Evolutionary conservation across 2,113 vertebrate species (phyloP).

Genomic region (Sclerurus mexicanus): DNA sequence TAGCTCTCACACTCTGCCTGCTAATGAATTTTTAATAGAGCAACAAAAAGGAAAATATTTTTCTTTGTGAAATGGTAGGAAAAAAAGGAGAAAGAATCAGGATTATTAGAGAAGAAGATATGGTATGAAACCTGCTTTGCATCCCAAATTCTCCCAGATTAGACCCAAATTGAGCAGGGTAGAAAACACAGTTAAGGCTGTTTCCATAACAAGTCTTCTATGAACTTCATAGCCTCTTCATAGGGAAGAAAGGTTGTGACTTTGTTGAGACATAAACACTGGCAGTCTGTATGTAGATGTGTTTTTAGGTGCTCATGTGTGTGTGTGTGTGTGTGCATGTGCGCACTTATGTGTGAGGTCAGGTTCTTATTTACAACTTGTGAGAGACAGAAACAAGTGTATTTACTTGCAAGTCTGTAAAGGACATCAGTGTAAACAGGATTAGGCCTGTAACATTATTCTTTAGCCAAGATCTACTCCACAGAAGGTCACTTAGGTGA

Average conservation of each 20-base stretch:
- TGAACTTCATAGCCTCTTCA: background rate
- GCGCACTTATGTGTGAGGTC: background rate
- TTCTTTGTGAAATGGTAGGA: background rate
- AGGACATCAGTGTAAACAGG: constrained; percentile 23
- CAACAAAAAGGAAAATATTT: background rate
- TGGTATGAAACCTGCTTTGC: background rate
- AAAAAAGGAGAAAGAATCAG: background rate
- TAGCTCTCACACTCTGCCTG: background rate
- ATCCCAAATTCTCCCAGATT: background rate
- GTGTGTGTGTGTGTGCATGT: too few relatives aligned
- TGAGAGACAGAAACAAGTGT: constrained; percentile 17
- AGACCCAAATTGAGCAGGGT: background rate
- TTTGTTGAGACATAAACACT: background rate
- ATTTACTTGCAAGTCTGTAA: constrained; percentile 17
- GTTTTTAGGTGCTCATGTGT: background rate
- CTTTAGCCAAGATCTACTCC: background rate
- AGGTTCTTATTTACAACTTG: background rate
- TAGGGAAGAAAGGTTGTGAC: background rate
- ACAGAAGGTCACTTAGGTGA: constrained; percentile 3
- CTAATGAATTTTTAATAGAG: background rate
- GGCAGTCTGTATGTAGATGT: background rate
- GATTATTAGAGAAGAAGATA: background rate
- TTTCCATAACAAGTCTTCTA: background rate
- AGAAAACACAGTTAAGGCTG: background rate
- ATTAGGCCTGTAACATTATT: constrained; percentile 37